A percentile compares a stretch with the other conserved stretches of the same genome.
phyloP scores from a whole-genome alignment of 2,797 vertebrate species.

The Danio aesculapii region DNA sequence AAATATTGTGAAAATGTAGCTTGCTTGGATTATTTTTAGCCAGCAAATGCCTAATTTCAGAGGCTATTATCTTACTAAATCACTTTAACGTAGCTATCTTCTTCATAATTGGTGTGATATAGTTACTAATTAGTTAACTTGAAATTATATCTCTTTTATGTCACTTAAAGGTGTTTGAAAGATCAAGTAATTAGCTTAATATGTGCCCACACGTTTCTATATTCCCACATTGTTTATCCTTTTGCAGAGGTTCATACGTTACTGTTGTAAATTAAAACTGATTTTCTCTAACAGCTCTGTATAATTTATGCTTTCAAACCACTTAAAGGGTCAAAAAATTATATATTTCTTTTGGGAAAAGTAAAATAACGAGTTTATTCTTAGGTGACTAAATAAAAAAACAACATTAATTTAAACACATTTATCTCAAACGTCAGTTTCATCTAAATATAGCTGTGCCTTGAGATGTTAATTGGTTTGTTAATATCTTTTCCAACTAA shows the following conservation, averaged over 20 bases:
- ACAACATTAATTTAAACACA: background rate
- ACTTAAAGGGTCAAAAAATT: background rate
- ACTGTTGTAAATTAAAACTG: constrained; percentile 3
- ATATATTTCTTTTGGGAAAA: constrained; percentile 3
- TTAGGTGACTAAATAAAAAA: background rate
- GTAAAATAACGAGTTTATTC: background rate
- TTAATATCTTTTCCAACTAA: constrained; percentile 27
- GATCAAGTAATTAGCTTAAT: constrained; percentile 31
- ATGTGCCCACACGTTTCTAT: constrained; percentile 28
- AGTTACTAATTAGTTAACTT: constrained; percentile 37
- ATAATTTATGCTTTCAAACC: constrained; percentile 1
- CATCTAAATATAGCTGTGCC: background rate
- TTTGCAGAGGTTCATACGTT: background rate
- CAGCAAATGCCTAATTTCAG: background rate
- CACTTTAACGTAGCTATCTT: background rate
- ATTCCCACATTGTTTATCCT: constrained; percentile 25
- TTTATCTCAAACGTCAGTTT: constrained; percentile 9
- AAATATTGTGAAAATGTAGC: background rate
- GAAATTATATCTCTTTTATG: constrained; percentile 16
- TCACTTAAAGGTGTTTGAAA: constrained; percentile 24
- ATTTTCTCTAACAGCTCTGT: constrained; percentile 13
- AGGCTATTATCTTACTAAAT: background rate
- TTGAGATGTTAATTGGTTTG: constrained; percentile 28
- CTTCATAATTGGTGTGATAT: constrained; percentile 14
- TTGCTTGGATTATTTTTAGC: background rate